Percentiles rank a stretch among this genome's conserved stretches.
phyloP scores from a whole-genome alignment of 2,113 vertebrate species.

The Ascaphus truei region DNA sequence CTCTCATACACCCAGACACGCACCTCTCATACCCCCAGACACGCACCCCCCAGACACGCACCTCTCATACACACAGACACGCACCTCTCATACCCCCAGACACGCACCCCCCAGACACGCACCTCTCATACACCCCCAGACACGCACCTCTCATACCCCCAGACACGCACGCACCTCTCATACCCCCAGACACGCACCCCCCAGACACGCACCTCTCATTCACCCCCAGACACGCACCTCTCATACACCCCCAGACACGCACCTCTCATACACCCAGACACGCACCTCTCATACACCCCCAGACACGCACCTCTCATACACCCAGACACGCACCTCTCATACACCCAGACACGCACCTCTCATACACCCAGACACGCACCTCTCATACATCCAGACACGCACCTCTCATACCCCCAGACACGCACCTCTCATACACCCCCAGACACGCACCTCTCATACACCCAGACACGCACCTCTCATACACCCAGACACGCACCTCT shows the following conservation, averaged over 20 bases:
- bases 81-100: not conserved
- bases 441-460: too few species aligned
- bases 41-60: too few species aligned
- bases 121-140: not conserved
- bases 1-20: conserved; percentile 5
- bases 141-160: not conserved
- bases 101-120: not conserved
- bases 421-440: not conserved
- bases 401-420: not conserved
- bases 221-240: not conserved
- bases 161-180: not conserved
- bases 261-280: not conserved
- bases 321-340: not conserved
- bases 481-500: too few species aligned
- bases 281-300: not conserved
- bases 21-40: too few species aligned
- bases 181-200: not conserved
- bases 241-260: not conserved
- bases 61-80: not conserved
- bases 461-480: not conserved
- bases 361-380: not conserved
- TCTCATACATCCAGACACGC: not conserved
- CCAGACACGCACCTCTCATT: too few species aligned
- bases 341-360: too few species aligned
- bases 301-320: too few species aligned